Conservation (phyloP, 1,140 invertebrate genomes). For the Polypedilum pembai region DNA sequence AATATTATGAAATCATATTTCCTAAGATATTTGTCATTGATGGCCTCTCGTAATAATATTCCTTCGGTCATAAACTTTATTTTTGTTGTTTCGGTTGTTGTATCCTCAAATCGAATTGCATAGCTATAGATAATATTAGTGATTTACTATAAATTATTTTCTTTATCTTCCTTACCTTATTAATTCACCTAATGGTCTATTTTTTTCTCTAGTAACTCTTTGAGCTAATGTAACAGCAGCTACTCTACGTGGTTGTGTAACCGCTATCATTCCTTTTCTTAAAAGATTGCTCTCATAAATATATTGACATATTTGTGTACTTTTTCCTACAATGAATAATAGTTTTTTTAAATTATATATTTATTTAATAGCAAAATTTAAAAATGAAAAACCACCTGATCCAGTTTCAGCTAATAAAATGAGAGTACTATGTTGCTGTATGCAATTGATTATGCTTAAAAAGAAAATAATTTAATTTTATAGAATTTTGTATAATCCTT, state of each 20-base stretch:
- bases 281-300: constrained; percentile 54
- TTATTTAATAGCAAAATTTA: too few relatives aligned
- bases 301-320: constrained; percentile 82
- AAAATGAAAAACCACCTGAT: constrained; percentile 40
- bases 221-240: constrained; percentile 85
- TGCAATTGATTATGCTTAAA: constrained; percentile 49
- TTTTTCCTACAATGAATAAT: constrained; percentile 56
- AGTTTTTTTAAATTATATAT: too few relatives aligned
- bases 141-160: constrained; percentile 33
- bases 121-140: constrained; percentile 54
- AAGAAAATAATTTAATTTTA: background rate
- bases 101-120: constrained; percentile 84
- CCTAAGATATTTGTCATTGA: constrained; percentile 56
- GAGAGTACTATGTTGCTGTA: constrained; percentile 51
- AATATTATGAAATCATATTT: constrained; percentile 80
- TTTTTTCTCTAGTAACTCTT: constrained; percentile 73
- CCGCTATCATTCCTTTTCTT: constrained; percentile 56
- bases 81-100: constrained; percentile 60
- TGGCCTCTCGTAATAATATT: constrained; percentile 78
- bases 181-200: constrained; percentile 41
- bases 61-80: constrained; percentile 87
- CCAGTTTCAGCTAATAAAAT: constrained; percentile 86
- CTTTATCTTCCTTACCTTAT: constrained; percentile 39
- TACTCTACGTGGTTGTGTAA: constrained; percentile 85
- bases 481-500: constrained; percentile 26